Evolutionary conservation across 1,140 invertebrate species (phyloP).

Genomic region (Drosophila lacteicornis): DNA sequence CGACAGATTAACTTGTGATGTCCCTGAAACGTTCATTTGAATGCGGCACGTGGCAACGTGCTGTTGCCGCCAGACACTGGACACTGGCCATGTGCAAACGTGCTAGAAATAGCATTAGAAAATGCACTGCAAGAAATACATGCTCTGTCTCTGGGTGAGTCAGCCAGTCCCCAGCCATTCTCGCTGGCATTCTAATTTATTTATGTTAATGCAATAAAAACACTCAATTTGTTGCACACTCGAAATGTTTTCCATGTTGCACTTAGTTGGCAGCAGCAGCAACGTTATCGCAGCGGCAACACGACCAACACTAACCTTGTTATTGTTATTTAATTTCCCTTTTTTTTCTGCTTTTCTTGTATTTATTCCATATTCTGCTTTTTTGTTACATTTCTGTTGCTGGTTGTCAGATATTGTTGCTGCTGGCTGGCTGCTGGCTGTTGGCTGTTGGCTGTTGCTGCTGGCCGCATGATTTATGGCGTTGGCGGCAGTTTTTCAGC

Average conservation of each 20-base stretch:
- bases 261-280: slow-evolving; percentile 31
- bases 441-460: slow-evolving; percentile 42
- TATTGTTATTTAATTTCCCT: slow-evolving; percentile 82
- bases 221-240: slow-evolving; percentile 76
- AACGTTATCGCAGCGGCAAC: slow-evolving; percentile 37
- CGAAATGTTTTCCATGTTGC: slow-evolving; percentile 49
- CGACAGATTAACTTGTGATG: slow-evolving; percentile 12
- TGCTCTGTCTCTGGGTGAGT: slow-evolving; percentile 43
- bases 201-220: slow-evolving; percentile 84
- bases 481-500: slow-evolving; percentile 66
- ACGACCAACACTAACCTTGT: slow-evolving; percentile 71
- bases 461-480: slow-evolving; percentile 74
- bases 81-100: slow-evolving; percentile 21
- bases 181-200: slow-evolving; percentile 72
- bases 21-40: slow-evolving; percentile 20
- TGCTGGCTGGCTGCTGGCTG: slow-evolving; percentile 18
- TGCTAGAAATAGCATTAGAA: slow-evolving; percentile 30
- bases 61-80: slow-evolving; percentile 8
- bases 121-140: slow-evolving; percentile 19
- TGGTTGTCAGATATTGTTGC: slow-evolving; percentile 32
- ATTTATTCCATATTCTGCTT: slow-evolving; percentile 28
- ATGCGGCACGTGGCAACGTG: slow-evolving; percentile 48
- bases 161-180: slow-evolving; percentile 37
- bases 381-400: slow-evolving; percentile 58
- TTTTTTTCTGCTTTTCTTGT: slow-evolving; percentile 47